These are phyloP conservation scores for Drosophila asahinai DNA, from an alignment of 1,140 invertebrate species.

Conservation along the genomic window DNA sequence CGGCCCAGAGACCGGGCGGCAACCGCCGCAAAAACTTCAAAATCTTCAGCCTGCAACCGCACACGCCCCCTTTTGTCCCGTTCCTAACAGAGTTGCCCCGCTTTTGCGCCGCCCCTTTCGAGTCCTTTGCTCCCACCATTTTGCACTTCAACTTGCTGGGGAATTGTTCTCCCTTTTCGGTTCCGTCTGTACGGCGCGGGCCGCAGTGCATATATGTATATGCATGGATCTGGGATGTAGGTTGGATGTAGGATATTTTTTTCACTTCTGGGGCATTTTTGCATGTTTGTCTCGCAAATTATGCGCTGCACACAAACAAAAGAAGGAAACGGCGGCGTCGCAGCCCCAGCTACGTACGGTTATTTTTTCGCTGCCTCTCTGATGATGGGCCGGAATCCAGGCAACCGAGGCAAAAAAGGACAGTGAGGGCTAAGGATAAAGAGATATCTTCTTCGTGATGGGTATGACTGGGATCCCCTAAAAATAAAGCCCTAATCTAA, in stretches of 20 bases:
- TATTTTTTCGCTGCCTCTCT: slow-evolving; percentile 54
- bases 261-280: slow-evolving; percentile 79
- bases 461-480: background rate
- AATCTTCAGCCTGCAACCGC: slow-evolving; percentile 31
- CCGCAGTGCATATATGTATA: slow-evolving; percentile 36
- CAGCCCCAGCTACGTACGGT: slow-evolving; percentile 45
- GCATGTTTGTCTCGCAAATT: slow-evolving; percentile 82
- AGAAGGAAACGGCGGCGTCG: slow-evolving; percentile 61
- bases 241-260: slow-evolving; percentile 49
- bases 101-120: slow-evolving; percentile 13
- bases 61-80: background rate
- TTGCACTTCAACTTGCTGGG: slow-evolving; percentile 72
- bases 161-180: slow-evolving; percentile 60
- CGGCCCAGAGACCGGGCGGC: slow-evolving; percentile 30
- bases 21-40: slow-evolving; percentile 49
- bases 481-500: background rate
- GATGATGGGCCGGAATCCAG: slow-evolving; percentile 57
- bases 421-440: slow-evolving; percentile 22
- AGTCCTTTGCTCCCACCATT: slow-evolving; percentile 59
- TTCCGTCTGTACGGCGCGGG: slow-evolving; percentile 14
- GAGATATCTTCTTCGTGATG: slow-evolving; percentile 18
- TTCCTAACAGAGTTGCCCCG: background rate
- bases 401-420: slow-evolving; percentile 19
- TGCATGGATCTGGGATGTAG: slow-evolving; percentile 25
- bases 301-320: slow-evolving; percentile 81